A percentile compares a stretch with the other conserved stretches of the same genome.
These are phyloP conservation scores for Mastacembelus armatus DNA, from an alignment of 2,797 vertebrate genomes.

Conservation along the genomic window DNA sequence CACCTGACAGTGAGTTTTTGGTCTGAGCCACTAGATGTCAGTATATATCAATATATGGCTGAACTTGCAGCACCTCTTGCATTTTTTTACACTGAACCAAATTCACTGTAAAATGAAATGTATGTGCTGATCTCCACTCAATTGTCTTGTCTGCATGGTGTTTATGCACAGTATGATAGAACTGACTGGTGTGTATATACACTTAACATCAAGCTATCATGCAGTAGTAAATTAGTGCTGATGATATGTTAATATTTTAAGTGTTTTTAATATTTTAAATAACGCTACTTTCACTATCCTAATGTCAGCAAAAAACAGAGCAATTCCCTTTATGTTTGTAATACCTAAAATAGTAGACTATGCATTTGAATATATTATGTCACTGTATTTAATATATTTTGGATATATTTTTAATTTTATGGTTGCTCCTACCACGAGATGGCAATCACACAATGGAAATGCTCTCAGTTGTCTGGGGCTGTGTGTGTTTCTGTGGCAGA, in stretches of 20 bases:
- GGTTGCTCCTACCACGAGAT: slow-evolving; percentile 70
- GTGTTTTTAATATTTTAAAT: slow-evolving; percentile 3
- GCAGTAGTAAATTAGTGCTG: neutral
- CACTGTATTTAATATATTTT: slow-evolving; percentile 23
- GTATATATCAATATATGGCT: slow-evolving; percentile 68
- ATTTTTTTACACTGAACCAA: neutral
- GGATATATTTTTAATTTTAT: slow-evolving; percentile 28
- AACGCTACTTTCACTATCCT: neutral
- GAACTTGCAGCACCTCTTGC: neutral
- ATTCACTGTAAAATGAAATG: neutral
- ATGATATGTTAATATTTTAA: neutral
- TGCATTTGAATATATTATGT: slow-evolving; percentile 1
- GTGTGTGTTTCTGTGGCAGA: neutral
- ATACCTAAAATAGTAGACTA: neutral
- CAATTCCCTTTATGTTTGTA: neutral
- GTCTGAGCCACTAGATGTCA: slow-evolving; percentile 74
- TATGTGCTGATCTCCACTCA: neutral
- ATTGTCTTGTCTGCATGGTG: neutral
- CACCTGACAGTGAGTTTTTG: neutral
- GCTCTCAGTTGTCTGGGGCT: neutral
- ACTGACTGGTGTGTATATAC: neutral
- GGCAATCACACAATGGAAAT: slow-evolving; percentile 76
- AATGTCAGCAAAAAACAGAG: neutral
- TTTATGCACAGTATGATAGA: no score
- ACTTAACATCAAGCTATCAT: neutral